Base-by-base conservation (phyloP, 2,113 vertebrate genomes). In the Pagrus major region DNA sequence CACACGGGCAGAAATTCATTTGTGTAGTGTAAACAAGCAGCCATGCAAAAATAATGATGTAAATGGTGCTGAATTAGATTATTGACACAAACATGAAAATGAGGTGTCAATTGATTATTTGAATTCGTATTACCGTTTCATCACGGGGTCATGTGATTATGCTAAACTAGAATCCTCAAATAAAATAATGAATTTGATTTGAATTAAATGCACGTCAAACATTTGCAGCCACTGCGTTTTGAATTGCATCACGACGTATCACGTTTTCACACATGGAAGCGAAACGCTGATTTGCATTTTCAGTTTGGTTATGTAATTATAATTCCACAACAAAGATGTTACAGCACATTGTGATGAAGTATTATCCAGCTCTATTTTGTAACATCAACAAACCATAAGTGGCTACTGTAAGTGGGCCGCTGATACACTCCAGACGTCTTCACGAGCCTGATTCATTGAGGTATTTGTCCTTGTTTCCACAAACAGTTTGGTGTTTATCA, bases 391-490 rank as follows among this genome's bases (percentile, higher is more conserved):
- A 76, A 67, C 41, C 33, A 35, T 78, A 75, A 84, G 78, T 35
- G 73, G 83, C 74, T 51, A 73, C 67, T 64, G 55, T 80, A 88
- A 89, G 67, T 31, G 64, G 65, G 71, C 58, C 14, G 1, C 66
- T 72, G 78, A 80, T 80, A 56, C 58, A 27, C 56, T 51, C 64
- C 51, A 65, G 80, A 83, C 6, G 35, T 52, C 71, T 70, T 79
- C 46, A 56, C 44, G 2, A 20, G 77, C 51, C 78, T 79, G 84
- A 90, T 91, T 87, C 86, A 82, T 56, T 66, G 42, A 82, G 56
- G 51, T 54, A 84, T 91, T 90, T 91, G 74, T 86, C 72, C 77
- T 81, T 63, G 71, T 86, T 90, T 90, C 84, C 77, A 83, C 51
- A 46, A 85, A 87, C 83, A 49, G 27, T 85, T 81, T 76, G 21